Conservation (phyloP, 2,797 vertebrate species). For the Aythya fuligula region DNA sequence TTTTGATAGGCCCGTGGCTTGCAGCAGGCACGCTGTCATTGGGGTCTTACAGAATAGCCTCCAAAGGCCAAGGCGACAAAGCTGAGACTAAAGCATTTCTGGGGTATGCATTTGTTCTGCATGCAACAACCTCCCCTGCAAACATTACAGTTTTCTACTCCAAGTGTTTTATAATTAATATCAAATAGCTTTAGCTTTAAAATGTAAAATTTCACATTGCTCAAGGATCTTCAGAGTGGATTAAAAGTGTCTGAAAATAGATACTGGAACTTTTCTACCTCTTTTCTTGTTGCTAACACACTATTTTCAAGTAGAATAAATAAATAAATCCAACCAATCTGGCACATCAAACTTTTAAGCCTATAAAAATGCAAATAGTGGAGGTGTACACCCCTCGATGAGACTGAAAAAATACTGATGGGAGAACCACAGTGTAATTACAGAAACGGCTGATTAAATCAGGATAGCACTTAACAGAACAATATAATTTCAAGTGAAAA, state of each 20-base stretch:
- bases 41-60: background rate
- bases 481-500: background rate
- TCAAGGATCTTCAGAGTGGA: background rate
- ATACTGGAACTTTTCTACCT: background rate
- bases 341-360: background rate
- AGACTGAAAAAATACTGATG: background rate
- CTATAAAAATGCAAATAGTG: background rate
- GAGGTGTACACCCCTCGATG: background rate
- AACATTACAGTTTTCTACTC: background rate
- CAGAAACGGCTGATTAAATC: slow-evolving; percentile 17
- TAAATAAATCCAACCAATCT: background rate
- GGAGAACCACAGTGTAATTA: background rate
- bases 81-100: background rate
- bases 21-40: background rate
- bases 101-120: background rate
- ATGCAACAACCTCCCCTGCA: background rate
- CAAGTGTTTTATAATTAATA: background rate
- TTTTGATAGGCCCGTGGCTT: background rate
- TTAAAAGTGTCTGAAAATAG: background rate
- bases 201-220: background rate
- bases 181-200: background rate
- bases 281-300: background rate
- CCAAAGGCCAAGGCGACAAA: background rate
- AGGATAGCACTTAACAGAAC: background rate
- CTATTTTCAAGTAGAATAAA: background rate